These are phyloP conservation scores for Epirrhoe alternata DNA, from an alignment of 2,888 invertebrate species.

Conservation along the genomic window DNA sequence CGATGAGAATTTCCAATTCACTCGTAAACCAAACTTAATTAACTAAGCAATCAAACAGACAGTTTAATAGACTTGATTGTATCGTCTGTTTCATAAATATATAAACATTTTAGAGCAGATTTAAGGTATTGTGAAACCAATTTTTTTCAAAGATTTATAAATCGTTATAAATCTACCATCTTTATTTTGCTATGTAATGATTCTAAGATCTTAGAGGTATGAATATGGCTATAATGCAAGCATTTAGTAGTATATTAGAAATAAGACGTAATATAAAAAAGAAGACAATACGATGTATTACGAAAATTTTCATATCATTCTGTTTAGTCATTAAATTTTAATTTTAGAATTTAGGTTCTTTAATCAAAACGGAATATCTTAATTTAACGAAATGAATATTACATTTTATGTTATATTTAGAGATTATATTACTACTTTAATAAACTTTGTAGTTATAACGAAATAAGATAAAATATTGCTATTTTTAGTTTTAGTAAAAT, in stretches of 20 bases:
- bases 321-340: conserved; percentile 35
- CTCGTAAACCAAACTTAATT: conserved; percentile 16
- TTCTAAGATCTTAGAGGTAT: conserved; percentile 3
- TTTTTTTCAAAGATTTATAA: background rate
- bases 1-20: conserved; percentile 14
- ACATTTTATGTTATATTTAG: no score
- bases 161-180: background rate
- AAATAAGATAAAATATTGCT: no score
- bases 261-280: conserved; percentile 71
- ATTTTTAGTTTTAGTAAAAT: no score
- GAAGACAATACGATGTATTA: conserved; percentile 80
- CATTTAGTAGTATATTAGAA: conserved; percentile 50
- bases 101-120: background rate
- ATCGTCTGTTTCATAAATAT: background rate
- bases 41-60: conserved; percentile 31
- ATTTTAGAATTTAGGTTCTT: conserved; percentile 3
- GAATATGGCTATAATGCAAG: conserved; percentile 24
- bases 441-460: no score
- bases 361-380: background rate
- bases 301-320: conserved; percentile 74
- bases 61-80: background rate
- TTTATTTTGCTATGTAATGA: background rate
- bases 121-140: background rate
- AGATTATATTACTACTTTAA: no score
- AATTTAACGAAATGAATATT: background rate